Evolutionary conservation across 2,113 vertebrate species (phyloP), one percentile per base, ranked within the genome.

Genomic region (Gallinago paraguaiae): DNA sequence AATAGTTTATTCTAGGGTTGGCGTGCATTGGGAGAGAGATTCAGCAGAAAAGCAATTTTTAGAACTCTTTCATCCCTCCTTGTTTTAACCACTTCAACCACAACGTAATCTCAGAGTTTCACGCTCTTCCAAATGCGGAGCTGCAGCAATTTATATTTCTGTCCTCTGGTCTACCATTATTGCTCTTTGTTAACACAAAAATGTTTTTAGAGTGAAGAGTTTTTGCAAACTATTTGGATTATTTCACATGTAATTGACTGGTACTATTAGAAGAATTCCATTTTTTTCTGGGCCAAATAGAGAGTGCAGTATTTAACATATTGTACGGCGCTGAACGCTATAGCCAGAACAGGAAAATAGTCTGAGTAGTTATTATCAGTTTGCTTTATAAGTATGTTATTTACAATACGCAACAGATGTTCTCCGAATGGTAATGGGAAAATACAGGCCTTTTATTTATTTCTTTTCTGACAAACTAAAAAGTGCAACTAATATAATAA

Each of bases 351-450:
- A 93, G 89, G 77, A 90, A 98, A 97, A 97, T 90, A 97, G 96
- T 94, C 96, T 90, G 97, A 97, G 97, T 95, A 92, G 91, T 95
- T 95, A 96, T 93, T 94, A 98, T 97, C 97, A 97, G 97, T 96
- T 98, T 97, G 96, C 97, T 98, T 98, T 98, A 54, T 97, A 97
- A 98, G 97, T 98, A 98, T 98, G 98, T 97, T 98, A 98, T 98
- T 98, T 98, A 98, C 98, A 98, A 98, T 96, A 98, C 96, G 97
- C 98, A 98, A 96, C 98, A 98, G 98, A 98, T 98, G 98, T 98
- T 98, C 97, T 60, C 97, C 35, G 90, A 98, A 97, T 97, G 97
- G 92, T 98, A 98, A 98, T 97, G 96, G 96, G 97, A 97, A 98
- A 98, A 98, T 97, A 98, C 96, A 98, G 96, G 95, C 98, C 95